Conservation (phyloP, 2,888 invertebrate species). For the Bibio marci region DNA sequence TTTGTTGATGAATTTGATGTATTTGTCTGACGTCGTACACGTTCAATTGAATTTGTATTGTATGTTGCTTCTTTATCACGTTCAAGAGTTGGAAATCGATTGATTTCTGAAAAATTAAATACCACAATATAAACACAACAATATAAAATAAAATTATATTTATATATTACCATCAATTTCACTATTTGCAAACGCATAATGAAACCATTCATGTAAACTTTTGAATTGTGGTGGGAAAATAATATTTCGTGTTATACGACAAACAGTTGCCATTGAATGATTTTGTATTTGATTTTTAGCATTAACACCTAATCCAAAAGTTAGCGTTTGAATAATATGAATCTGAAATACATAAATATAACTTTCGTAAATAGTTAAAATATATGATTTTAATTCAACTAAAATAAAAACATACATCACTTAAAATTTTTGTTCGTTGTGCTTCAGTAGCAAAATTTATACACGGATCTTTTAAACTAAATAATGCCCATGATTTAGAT, state of each 20-base stretch:
- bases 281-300: conserved; percentile 47
- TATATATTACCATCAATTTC: conserved; percentile 69
- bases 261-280: conserved; percentile 87
- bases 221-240: conserved; percentile 93
- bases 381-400: conserved; percentile 3
- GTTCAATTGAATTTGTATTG: conserved; percentile 37
- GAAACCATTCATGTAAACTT: conserved; percentile 89
- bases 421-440: conserved; percentile 59
- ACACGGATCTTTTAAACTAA: conserved; percentile 81
- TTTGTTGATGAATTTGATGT: conserved; percentile 39
- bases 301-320: conserved; percentile 69
- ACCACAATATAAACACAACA: conserved; percentile 12
- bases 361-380: not conserved
- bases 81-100: conserved; percentile 78
- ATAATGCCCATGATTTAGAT: conserved; percentile 89
- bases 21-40: conserved; percentile 32
- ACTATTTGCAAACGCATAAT: conserved; percentile 86
- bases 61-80: conserved; percentile 49
- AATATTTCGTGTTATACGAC: conserved; percentile 77
- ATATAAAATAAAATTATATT: conserved; percentile 2
- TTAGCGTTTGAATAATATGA: conserved; percentile 78
- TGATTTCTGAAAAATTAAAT: conserved; percentile 58
- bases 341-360: conserved; percentile 29
- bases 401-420: conserved; percentile 31
- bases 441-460: conserved; percentile 89